Base-by-base conservation (phyloP, 2,797 vertebrate genomes). In the Etheostoma perlongum region DNA sequence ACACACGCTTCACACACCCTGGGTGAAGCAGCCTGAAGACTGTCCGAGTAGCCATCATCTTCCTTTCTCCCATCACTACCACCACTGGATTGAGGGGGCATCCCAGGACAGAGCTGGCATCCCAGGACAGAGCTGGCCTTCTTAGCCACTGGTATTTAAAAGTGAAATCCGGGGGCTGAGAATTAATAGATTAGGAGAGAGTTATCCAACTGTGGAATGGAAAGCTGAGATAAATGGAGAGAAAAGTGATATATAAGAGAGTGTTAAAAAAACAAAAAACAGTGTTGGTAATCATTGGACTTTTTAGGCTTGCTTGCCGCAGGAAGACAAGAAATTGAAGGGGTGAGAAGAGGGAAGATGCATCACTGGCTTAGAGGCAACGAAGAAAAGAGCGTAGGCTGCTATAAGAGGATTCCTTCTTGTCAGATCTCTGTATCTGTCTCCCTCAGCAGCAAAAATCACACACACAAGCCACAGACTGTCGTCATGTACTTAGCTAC, bases 351-450 rank as follows among this genome's bases (percentile, higher is more conserved):
- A 69, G 47, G 59, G 72, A 78, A 87, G 84, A 91, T 79, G 71
- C 82, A 88, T 91, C 82, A 78, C 79, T 76, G 80, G 85, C 88
- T 90, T 79, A 64, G 60, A 81, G 79, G 84, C 74, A 83, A 55
- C 15, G 27, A 54, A 79, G 74, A 60, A 70, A 67, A 72, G 69
- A 74, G 83, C n/a, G 73, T 88, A 79, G 89, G 85, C 86, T 84
- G 85, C 87, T 82, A 47, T 86, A 92, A 93, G 91, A 94, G 85
- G 88, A 90, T 92, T 92, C 87, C 83, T 88, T 68, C 67, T 72
- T 70, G 77, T 91, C 74, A 74, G 72, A 78, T 89, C 78, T 62
- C 75, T 82, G 74, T 78, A 69, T 79, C 82, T 9, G 67, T 88
- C 79, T 82, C 74, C 74, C 65, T 84, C 76, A 59, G 70, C 61